Evolutionary conservation across 2,797 vertebrate species (phyloP).

Genomic region (Tenualosa ilisha): DNA sequence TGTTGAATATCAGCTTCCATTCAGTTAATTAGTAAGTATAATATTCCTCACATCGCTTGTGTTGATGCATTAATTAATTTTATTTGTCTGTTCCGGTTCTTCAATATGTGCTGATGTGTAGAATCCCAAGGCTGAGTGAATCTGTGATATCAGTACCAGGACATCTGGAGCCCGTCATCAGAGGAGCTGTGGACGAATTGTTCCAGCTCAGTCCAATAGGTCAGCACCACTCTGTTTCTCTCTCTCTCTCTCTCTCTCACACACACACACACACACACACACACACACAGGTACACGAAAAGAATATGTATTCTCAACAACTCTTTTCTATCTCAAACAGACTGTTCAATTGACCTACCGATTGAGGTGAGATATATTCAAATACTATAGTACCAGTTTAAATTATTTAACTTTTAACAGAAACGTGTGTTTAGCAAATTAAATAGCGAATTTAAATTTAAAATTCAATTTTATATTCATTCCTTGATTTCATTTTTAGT

Average conservation of each 20-base stretch:
- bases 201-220: background rate
- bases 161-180: background rate
- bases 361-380: too few relatives aligned
- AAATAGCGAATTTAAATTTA: too few relatives aligned
- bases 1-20: too few relatives aligned
- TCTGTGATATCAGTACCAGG: background rate
- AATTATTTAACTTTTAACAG: too few relatives aligned
- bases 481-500: conserved; percentile 53
- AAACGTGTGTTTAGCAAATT: too few relatives aligned
- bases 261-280: background rate
- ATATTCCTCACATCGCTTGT: too few relatives aligned
- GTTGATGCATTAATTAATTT: too few relatives aligned
- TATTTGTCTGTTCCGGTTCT: background rate
- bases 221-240: background rate
- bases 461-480: background rate
- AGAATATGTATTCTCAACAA: background rate
- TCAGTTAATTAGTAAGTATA: too few relatives aligned
- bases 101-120: background rate
- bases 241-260: too few relatives aligned
- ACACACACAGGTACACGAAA: background rate
- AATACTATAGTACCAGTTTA: too few relatives aligned
- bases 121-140: background rate
- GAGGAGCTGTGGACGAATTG: background rate
- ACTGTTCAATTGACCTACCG: background rate
- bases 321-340: background rate